Base-by-base conservation (phyloP, 2,888 invertebrate species). In the Conistra vaccinii region DNA sequence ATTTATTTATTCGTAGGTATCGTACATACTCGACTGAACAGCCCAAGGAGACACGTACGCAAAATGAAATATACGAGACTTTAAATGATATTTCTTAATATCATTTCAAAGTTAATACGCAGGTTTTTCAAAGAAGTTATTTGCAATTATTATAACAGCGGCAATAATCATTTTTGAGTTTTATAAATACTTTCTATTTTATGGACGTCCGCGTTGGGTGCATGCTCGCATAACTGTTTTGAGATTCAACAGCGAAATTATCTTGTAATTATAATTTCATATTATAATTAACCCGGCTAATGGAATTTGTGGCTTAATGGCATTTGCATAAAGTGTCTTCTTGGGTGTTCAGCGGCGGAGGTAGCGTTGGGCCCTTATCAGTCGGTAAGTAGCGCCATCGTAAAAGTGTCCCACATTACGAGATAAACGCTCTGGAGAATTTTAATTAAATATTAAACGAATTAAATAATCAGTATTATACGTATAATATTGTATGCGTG, bases 391-490 rank as follows among this genome's bases (percentile, higher is more conserved):
- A 96, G 95, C 94, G 93, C 93, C 96, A 93, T 95, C 96, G 95
- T 96, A 95, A 96, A 96, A 94, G 95, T 96, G 96, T 96, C 96
- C 96, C 94, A 96, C 96, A 95, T 95, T 96, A 95, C 94, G 94
- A 96, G 96, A 96, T 96, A 96, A 96, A 94, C 93, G 93, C 93
- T 95, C 94, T 92, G 92, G 94, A 93, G 96, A 95, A 96, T 96
- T 95, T 96, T 95, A 96, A 96, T 96, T 96, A 96, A 96, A 96
- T 96, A 96, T 96, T 95, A 96, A 96, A 95, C 88, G 95, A 96
- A 96, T 96, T 95, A 95, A 96, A 96, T 95, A 95, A 96, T 96
- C 96, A 96, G 96, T 96, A 96, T 96, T 96, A 96, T 95, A 94
- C 92, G 91, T 95, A 94, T 94, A 94, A 94, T 95, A 95, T 94